Percentiles rank a stretch among this genome's conserved stretches.
These are phyloP conservation scores for Paramacrobiotus metropolitanus DNA, from an alignment of 1,140 invertebrate genomes.

Conservation along the genomic window DNA sequence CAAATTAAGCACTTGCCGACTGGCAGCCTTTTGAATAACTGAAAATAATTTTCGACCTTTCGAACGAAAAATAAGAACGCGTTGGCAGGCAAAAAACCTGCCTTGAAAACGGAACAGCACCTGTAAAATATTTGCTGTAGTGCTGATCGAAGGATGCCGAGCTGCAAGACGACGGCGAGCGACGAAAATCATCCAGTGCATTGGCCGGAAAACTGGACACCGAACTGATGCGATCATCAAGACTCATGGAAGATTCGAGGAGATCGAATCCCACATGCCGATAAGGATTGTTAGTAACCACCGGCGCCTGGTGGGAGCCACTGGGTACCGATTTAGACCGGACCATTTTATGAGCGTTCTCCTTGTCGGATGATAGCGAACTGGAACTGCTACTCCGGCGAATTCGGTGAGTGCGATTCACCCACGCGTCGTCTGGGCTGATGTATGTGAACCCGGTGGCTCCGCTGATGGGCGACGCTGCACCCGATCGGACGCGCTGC, in stretches of 20 bases:
- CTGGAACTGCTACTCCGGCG: background rate
- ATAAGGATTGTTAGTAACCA: background rate
- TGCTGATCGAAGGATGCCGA: too few species aligned
- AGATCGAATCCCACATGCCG: conserved; percentile 4
- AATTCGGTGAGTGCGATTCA: background rate
- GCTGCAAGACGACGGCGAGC: background rate
- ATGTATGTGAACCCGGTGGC: background rate
- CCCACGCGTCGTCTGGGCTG: background rate
- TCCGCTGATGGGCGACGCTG: background rate
- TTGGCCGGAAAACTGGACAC: background rate
- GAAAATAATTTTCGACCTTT: too few species aligned
- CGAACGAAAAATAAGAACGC: too few species aligned
- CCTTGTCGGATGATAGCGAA: background rate
- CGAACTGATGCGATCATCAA: background rate
- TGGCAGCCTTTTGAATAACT: too few species aligned
- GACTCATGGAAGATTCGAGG: background rate
- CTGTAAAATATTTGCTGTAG: too few species aligned
- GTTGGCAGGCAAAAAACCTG: too few species aligned
- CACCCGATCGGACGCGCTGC: background rate
- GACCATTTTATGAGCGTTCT: background rate
- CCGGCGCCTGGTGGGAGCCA: background rate
- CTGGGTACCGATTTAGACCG: background rate
- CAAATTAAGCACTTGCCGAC: too few species aligned
- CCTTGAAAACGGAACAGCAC: too few species aligned
- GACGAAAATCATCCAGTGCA: background rate